Base-by-base conservation (phyloP, 2,113 vertebrate species). In the Bufo gargarizans region DNA sequence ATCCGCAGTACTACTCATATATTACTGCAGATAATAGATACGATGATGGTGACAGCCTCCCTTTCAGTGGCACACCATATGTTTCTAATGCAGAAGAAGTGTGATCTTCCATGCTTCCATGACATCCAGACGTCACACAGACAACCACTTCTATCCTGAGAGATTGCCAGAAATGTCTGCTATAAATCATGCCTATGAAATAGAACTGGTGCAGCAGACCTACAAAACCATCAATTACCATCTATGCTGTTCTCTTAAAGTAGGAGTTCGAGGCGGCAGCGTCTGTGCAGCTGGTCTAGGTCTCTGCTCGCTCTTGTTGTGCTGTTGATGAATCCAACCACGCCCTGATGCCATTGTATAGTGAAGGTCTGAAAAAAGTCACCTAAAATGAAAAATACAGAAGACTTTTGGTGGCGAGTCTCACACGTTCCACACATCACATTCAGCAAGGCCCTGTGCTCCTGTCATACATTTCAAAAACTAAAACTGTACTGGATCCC, bases 261-360 rank as follows among this genome's bases (percentile, higher is more conserved):
- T 12, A n/a, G 45, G 6, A 0, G 50, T 81, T 47, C 47, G 12
- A 49, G 19, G 12, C 17, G 53, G 6, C 1, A 6, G 19, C 22
- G 49, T 1, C 16, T 6, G 2, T 17, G 7, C 47, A 6, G 0
- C 0, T 61, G 7, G 0, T 84, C 65, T 20, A 43, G 63, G 49
- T 53, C 55, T 53, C 20, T 65, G 20, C 0, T n/a, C 0, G 8
- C 11, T 33, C 4, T 63, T 10, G 17, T 56, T 67, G 16, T 87
- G 82, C 6, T 9, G 90, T 49, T 16, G 22, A 79, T 47, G 14
- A 20, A 65, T 50, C 86, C 90, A 20, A n/a, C 92, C 90, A 65
- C 91, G 89, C 22, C 90, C 90, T 3, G 89, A 82, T 82, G 94
- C 94, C 94, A 94, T 94, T 16, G 6, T 76, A 6, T 77, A 6